Conservation (phyloP, 2,888 invertebrate genomes). For the Trichogramma evanescens region DNA sequence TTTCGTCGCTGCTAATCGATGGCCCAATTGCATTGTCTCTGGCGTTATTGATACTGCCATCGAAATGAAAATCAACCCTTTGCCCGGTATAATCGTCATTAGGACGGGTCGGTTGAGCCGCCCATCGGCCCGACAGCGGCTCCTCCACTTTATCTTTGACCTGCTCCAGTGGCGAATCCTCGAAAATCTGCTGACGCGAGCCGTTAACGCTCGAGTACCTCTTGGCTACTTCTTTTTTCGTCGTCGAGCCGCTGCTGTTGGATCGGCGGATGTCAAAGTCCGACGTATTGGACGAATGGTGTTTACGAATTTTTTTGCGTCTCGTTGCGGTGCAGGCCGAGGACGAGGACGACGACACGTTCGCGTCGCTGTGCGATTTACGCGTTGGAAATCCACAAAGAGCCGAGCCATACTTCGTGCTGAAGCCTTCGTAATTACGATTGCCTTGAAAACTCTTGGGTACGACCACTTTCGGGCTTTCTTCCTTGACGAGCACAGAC, state of each 20-base stretch:
- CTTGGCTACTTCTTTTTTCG: slow-evolving; percentile 14
- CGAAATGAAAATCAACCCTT: no score
- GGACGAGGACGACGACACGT: slow-evolving; percentile 16
- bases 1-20: no score
- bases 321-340: background rate
- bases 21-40: no score
- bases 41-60: no score
- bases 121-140: slow-evolving; percentile 20
- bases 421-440: slow-evolving; percentile 37
- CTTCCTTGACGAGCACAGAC: background rate
- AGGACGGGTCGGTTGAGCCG: background rate
- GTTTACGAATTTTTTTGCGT: slow-evolving; percentile 20
- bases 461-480: background rate
- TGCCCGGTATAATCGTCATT: no score
- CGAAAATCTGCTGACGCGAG: slow-evolving; percentile 36
- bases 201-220: slow-evolving; percentile 38
- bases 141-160: slow-evolving; percentile 22
- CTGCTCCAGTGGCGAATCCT: slow-evolving; percentile 14
- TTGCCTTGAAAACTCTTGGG: slow-evolving; percentile 23
- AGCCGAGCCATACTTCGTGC: slow-evolving; percentile 31
- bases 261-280: slow-evolving; percentile 6
- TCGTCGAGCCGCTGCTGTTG: background rate
- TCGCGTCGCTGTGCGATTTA: slow-evolving; percentile 36
- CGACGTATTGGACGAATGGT: slow-evolving; percentile 26
- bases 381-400: slow-evolving; percentile 29